A percentile compares a stretch with the other conserved stretches of the same genome.
These are phyloP conservation scores for Lepidocyrtinus sp. DNA, from an alignment of 2,888 invertebrate species.

Conservation along the genomic window DNA sequence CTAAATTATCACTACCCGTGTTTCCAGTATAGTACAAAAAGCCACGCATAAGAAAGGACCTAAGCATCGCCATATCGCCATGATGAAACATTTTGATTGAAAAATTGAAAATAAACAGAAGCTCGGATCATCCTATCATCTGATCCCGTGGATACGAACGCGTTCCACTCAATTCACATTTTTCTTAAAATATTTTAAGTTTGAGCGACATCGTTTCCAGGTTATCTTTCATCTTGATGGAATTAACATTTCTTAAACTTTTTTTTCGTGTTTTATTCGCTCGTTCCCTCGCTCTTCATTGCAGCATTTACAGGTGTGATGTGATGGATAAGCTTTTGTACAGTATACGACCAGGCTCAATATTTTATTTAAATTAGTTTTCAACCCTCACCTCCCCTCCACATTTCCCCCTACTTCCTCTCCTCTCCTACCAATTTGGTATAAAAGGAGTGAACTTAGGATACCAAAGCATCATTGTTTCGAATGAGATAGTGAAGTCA, in stretches of 20 bases:
- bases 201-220: conserved; percentile 2
- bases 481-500: conserved; percentile 26
- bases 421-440: conserved; percentile 32
- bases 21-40: neutral
- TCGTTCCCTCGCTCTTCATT: conserved; percentile 3
- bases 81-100: neutral
- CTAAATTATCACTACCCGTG: neutral
- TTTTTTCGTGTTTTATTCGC: neutral
- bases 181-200: neutral
- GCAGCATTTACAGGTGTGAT: conserved; percentile 50
- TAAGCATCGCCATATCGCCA: neutral
- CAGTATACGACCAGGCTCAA: neutral
- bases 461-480: conserved; percentile 20
- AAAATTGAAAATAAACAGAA: neutral
- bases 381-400: conserved; percentile 42
- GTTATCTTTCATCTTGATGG: neutral
- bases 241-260: neutral
- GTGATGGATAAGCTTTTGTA: neutral
- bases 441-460: conserved; percentile 40
- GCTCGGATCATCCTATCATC: neutral
- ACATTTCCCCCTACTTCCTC: conserved; percentile 25
- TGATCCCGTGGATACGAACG: conserved; percentile 12
- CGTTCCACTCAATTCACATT: neutral
- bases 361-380: neutral
- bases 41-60: too few species aligned